Evolutionary conservation across 2,113 vertebrate genomes (phyloP), one percentile per base, ranked within the genome.

Genomic region (Labeo catla): DNA sequence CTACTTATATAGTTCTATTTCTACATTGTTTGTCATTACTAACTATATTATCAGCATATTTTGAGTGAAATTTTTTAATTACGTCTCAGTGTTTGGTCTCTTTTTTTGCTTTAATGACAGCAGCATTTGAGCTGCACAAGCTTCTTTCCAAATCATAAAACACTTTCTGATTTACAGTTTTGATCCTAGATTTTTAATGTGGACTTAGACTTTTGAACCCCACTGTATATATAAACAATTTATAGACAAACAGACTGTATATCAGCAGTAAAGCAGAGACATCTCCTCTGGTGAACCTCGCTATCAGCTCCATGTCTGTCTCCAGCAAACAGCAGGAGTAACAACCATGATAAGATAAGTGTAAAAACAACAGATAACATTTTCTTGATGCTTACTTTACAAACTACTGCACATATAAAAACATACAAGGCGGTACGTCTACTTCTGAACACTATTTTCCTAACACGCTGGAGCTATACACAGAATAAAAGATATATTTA

Each of bases 301-400:
- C 43, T 66, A 66, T 81, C 61, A 65, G 13, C 23, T 81, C 21
- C 39, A 21, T 39, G 50, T 6, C 49, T 3, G 16, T 78, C 50
- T 57, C 19, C 76, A 65, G 43, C 77, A 80, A 80, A 80, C 36
- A 45, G 11, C 57, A 47, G 23, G 7, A 57, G 23, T 13, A 76
- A 76, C 52, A 61, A 63, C 34, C 43, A 81, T 47, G 78, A 47
- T 65, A 81, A 81, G 78, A 63, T 28, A 49, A 49, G 59, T 8
- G 79, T 43, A 81, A 81, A 49, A 19, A 34, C 57, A 65, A 65
- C 8, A 49, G 79, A 81, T 47, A 65, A 81, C 13, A 63, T 65
- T 47, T 65, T 81, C 59, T 8, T 63, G n/a, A 45, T 3, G 21
- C 78, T 47, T 6, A 6, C 57, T 13, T 23, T 47, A 23, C n/a